These are phyloP conservation scores for Phaetusa simplex DNA, from an alignment of 2,113 vertebrate species.

Conservation along the genomic window DNA sequence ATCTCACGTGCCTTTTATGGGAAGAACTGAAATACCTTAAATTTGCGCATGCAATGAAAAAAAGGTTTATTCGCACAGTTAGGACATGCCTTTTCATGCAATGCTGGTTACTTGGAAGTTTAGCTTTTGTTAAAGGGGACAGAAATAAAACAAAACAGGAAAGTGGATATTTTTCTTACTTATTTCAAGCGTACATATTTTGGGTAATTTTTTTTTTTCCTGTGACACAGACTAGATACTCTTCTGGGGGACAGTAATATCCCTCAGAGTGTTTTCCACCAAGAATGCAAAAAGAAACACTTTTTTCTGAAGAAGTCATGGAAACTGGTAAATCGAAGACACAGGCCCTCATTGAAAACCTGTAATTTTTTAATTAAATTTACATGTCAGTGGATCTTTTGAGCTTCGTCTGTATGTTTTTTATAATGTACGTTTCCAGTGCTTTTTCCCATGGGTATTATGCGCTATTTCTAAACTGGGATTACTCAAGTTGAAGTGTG, in stretches of 20 bases:
- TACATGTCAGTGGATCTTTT: constrained; percentile 44
- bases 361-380: constrained; percentile 47
- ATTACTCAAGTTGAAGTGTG: constrained; percentile 55
- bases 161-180: neutral
- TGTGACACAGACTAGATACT: neutral
- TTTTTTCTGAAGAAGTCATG: constrained; percentile 20
- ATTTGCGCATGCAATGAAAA: neutral
- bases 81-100: neutral
- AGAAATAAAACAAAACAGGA: constrained; percentile 6
- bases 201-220: neutral
- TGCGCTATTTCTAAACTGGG: constrained; percentile 21
- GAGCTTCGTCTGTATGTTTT: neutral
- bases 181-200: neutral
- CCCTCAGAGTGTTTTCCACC: neutral
- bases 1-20: neutral
- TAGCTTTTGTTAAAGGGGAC: neutral
- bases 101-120: neutral
- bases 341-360: constrained; percentile 47
- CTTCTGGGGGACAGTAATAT: neutral
- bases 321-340: constrained; percentile 44
- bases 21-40: neutral
- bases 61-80: neutral
- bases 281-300: constrained; percentile 35
- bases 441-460: constrained; percentile 29
- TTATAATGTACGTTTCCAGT: neutral